Base-by-base conservation (phyloP, 2,797 vertebrate genomes). In the Momotus momota region DNA sequence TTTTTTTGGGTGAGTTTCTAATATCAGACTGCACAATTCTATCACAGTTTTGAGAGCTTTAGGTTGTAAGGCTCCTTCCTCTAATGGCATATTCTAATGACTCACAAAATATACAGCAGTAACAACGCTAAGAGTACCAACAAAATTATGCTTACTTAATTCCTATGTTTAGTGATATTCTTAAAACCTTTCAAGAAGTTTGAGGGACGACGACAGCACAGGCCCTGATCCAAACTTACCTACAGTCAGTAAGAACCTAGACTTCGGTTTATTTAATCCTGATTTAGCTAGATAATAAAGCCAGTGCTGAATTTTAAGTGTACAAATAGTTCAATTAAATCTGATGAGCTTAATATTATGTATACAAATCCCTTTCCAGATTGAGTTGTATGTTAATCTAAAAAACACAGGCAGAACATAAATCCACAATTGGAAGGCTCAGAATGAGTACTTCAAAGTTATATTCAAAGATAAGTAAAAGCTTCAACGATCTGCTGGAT, bases 351-450 rank as follows among this genome's bases (percentile, higher is more conserved):
- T 85, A 87, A 87, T 16, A 91, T 94, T 86, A 95, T 81, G 27
- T 71, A 93, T 81, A 95, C 89, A 96, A 96, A 94, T 94, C 94
- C 91, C 27, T 69, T 88, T 81, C 58, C 51, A 91, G 66, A 91
- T 78, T 85, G 82, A 23, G 35, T 23, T 51, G 31, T 79, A 84
- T 60, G 55, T 91, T 91, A 94, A 95, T 86, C 40, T 66, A 75
- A 52, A 72, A 94, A 93, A 91, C 46, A 83, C 4, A 1, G 4
- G 58, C 43, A 71, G 57, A 79, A 71, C 18, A 89, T 65, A 79
- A 78, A 96, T 93, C 90, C 80, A 78, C 75, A 88, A 69, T 79
- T 25, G 31, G 23, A 61, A 90, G 27, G 61, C 38, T 74, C 2
- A 3, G 61, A 79, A 57, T 17, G 10, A 92, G 27, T 52, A 11